Conservation (phyloP, 2,888 invertebrate species). For the Barypeithes pellucidus region DNA sequence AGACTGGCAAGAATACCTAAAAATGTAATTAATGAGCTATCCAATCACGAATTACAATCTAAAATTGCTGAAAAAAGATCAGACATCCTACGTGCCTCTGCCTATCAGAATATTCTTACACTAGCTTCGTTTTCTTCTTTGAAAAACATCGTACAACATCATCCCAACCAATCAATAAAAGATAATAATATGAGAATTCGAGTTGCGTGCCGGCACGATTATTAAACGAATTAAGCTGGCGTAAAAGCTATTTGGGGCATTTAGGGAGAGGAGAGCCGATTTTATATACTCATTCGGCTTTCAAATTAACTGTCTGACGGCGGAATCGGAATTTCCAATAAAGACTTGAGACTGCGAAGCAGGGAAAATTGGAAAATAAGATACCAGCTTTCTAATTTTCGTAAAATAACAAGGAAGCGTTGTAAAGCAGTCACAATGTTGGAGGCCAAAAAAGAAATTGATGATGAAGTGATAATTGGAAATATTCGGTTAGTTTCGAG, state of each 20-base stretch:
- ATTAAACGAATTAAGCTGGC: constrained; percentile 64
- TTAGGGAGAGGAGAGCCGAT: constrained; percentile 63
- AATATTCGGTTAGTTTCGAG: too few relatives aligned
- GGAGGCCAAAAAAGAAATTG: too few relatives aligned
- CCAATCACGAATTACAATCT: too few relatives aligned
- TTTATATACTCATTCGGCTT: constrained; percentile 65
- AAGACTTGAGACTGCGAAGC: constrained; percentile 55
- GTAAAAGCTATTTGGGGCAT: constrained; percentile 65
- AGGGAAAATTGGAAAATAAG: constrained; percentile 53
- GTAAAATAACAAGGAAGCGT: constrained; percentile 34
- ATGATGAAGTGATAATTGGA: too few relatives aligned
- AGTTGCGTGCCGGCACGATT: constrained; percentile 59
- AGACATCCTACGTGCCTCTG: background rate
- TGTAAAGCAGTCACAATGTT: constrained; percentile 5
- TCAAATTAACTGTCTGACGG: constrained; percentile 66
- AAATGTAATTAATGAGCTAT: too few relatives aligned
- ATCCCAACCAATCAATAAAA: constrained; percentile 51
- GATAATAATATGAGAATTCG: constrained; percentile 54
- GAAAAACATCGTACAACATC: constrained; percentile 14
- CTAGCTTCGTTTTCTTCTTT: background rate
- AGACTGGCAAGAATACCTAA: too few relatives aligned
- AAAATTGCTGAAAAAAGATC: too few relatives aligned
- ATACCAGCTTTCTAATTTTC: constrained; percentile 33
- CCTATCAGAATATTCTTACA: background rate
- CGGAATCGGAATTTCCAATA: constrained; percentile 64